phyloP scores from a whole-genome alignment of 2,113 vertebrate species.

The Ailurus styani region DNA sequence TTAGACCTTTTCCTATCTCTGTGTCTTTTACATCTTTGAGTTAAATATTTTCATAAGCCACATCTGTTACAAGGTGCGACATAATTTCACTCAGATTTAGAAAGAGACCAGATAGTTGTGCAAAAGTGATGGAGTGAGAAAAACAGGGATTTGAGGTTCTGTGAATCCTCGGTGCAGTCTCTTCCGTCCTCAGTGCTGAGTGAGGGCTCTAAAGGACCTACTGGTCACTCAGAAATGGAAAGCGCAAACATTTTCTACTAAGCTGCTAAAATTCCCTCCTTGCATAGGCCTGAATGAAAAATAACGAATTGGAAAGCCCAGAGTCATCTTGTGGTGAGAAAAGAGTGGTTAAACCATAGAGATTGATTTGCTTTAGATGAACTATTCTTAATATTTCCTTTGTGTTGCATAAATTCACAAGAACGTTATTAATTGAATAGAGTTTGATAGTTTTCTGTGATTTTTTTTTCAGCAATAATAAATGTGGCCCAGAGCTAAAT shows the following conservation, averaged over 20 bases:
- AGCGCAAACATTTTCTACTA: not conserved
- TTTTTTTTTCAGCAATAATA: constrained; percentile 51
- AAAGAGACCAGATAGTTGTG: not conserved
- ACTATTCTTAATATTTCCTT: constrained; percentile 43
- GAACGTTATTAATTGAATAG: constrained; percentile 58
- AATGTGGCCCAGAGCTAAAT: constrained; percentile 71
- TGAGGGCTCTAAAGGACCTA: not conserved
- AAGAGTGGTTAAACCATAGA: not conserved
- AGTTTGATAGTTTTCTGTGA: constrained; percentile 38
- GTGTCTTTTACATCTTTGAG: not conserved
- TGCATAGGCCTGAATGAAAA: not conserved
- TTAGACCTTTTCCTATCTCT: not conserved
- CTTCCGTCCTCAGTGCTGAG: not conserved
- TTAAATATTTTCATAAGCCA: not conserved
- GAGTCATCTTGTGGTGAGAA: not conserved
- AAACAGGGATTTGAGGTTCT: not conserved
- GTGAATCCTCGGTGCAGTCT: not conserved
- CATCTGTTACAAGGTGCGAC: not conserved
- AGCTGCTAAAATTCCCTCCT: not conserved
- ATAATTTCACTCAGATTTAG: not conserved
- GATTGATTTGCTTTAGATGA: constrained; percentile 20
- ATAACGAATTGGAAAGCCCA: not conserved
- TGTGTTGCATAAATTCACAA: not conserved
- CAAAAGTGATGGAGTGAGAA: not conserved
- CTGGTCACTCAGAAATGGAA: not conserved